phyloP scores from a whole-genome alignment of 1,140 invertebrate genomes.

The Eumaeus atala region DNA sequence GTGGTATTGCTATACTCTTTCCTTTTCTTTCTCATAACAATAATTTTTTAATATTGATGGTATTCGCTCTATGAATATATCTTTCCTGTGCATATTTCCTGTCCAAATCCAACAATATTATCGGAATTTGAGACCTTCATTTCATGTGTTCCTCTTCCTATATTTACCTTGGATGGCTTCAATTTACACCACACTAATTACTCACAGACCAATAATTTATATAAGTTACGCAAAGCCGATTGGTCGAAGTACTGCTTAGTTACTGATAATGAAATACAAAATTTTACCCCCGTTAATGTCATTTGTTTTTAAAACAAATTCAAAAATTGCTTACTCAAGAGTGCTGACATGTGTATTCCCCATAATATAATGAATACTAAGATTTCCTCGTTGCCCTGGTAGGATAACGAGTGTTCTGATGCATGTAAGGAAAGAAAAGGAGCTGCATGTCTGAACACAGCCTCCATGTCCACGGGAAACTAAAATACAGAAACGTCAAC shows the following conservation, averaged over 20 bases:
- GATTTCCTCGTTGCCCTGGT: slow-evolving; percentile 12
- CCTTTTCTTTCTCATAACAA: background rate
- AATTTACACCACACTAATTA: no score
- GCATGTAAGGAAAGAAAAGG: no score
- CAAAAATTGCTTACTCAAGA: background rate
- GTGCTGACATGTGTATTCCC: background rate
- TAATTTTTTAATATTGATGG: background rate
- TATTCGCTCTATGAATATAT: background rate
- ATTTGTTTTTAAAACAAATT: background rate
- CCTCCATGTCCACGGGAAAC: slow-evolving; percentile 6
- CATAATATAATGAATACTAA: background rate
- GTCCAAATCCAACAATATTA: background rate
- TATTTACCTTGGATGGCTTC: background rate
- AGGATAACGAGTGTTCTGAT: slow-evolving; percentile 14
- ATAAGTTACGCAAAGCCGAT: slow-evolving; percentile 1
- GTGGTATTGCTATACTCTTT: slow-evolving; percentile 4
- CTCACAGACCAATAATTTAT: background rate
- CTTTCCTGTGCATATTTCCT: background rate
- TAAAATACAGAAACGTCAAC: slow-evolving; percentile 2
- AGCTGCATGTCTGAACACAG: background rate
- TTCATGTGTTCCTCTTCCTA: background rate
- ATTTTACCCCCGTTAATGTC: background rate
- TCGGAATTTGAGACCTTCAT: background rate
- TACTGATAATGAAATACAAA: background rate
- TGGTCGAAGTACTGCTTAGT: background rate